Percentiles rank a stretch among this genome's conserved stretches.
Conservation (phyloP, 2,888 invertebrate species). For the Idaea dimidiata region DNA sequence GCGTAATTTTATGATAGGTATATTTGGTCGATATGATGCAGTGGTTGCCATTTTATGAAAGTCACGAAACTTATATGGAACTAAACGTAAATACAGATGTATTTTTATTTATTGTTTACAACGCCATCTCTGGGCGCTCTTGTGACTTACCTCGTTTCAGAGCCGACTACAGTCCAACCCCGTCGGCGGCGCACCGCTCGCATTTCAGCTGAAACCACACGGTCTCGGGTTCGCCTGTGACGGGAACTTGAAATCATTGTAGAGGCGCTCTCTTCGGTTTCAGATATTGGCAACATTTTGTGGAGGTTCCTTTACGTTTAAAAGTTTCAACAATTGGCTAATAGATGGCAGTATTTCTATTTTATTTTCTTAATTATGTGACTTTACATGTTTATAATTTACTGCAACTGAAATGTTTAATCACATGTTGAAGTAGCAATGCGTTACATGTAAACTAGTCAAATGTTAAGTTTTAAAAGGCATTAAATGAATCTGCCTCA, state of each 20-base stretch:
- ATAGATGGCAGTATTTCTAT: constrained; percentile 54
- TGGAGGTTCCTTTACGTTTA: constrained; percentile 14
- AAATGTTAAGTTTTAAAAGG: neutral
- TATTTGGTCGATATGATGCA: too few species aligned
- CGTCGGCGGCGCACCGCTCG: constrained; percentile 81
- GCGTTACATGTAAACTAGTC: neutral
- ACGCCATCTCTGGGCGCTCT: constrained; percentile 54
- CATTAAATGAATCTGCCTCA: neutral
- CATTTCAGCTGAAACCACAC: constrained; percentile 70
- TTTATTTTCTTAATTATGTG: neutral
- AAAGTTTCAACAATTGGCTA: constrained; percentile 22
- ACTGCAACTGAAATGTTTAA: neutral
- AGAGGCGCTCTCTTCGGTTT: constrained; percentile 67
- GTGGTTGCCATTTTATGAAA: constrained; percentile 7
- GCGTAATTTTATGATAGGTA: too few species aligned
- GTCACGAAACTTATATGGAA: constrained; percentile 5
- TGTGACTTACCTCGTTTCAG: constrained; percentile 84
- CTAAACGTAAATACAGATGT: constrained; percentile 4
- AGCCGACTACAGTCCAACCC: constrained; percentile 89
- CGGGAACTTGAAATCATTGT: constrained; percentile 47
- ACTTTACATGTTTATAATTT: neutral
- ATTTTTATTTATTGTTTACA: constrained; percentile 21
- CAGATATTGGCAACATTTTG: constrained; percentile 70
- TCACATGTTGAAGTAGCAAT: neutral
- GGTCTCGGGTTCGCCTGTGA: constrained; percentile 64